phyloP scores from a whole-genome alignment of 2,797 vertebrate species.

The Channa striata region DNA sequence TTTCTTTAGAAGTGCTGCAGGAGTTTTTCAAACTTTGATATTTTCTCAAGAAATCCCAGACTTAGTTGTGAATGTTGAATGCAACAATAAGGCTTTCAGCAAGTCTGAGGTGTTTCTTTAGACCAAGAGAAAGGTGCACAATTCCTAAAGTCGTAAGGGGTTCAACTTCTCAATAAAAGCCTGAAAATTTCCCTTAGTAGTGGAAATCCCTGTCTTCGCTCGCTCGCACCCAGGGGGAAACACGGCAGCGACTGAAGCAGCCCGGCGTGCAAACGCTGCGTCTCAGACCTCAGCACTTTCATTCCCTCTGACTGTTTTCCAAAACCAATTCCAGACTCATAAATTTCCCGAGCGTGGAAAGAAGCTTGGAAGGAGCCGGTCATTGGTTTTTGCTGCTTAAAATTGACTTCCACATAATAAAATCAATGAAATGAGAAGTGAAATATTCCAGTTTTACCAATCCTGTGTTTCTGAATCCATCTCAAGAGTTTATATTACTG shows the following conservation, averaged over 20 bases:
- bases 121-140: background rate
- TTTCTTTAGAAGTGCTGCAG: background rate
- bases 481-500: background rate
- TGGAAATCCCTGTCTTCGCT: constrained; percentile 2
- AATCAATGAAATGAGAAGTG: constrained; percentile 5
- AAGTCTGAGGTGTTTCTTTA: background rate
- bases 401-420: constrained; percentile 15
- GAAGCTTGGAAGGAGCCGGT: constrained; percentile 3
- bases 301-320: background rate
- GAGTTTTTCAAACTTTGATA: background rate
- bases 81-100: background rate
- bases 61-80: background rate
- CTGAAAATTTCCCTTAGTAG: background rate
- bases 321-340: constrained; percentile 38
- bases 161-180: constrained; percentile 29
- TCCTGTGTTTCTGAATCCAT: background rate
- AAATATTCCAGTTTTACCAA: background rate
- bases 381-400: constrained; percentile 11
- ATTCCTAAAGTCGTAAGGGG: background rate
- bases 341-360: constrained; percentile 6
- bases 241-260: constrained; percentile 1
- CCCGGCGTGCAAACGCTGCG: background rate
- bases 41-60: background rate
- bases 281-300: constrained; percentile 11
- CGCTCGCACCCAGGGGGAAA: background rate